A percentile compares a stretch with the other conserved stretches of the same genome.
These are phyloP conservation scores for Dolichomitus sp. DNA, from an alignment of 2,888 invertebrate species.

Conservation along the genomic window DNA sequence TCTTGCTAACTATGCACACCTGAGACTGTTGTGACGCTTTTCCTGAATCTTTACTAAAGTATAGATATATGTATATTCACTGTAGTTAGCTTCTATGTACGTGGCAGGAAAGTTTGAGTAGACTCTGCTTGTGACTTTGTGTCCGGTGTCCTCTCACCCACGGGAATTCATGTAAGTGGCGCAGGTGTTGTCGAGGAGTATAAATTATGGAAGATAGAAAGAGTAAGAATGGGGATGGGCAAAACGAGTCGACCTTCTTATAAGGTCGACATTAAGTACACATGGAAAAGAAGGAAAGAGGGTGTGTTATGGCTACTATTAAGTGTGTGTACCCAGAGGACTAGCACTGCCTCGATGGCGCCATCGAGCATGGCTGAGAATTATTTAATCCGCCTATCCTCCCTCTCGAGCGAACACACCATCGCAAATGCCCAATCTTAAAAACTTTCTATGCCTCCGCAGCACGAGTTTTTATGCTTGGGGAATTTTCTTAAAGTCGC, in stretches of 20 bases:
- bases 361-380: constrained; percentile 14
- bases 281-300: constrained; percentile 23
- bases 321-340: constrained; percentile 31
- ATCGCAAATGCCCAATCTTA: background rate
- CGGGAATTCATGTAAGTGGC: constrained; percentile 48
- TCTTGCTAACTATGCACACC: constrained; percentile 42
- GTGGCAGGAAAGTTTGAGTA: constrained; percentile 1
- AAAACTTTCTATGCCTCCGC: background rate
- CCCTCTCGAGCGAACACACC: background rate
- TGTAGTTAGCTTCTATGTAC: constrained; percentile 9
- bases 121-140: constrained; percentile 24
- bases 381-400: constrained; percentile 33
- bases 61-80: constrained; percentile 13
- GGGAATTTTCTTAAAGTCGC: background rate
- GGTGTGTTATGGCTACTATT: constrained; percentile 13
- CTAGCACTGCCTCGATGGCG: constrained; percentile 2
- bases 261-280: constrained; percentile 36
- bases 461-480: background rate
- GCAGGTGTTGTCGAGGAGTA: constrained; percentile 64
- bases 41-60: constrained; percentile 32
- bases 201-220: constrained; percentile 66
- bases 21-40: constrained; percentile 37
- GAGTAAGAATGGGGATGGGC: constrained; percentile 1
- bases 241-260: constrained; percentile 33
- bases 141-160: background rate